Evolutionary conservation across 2,797 vertebrate species (phyloP).

Genomic region (Phoxinus dragarum): DNA sequence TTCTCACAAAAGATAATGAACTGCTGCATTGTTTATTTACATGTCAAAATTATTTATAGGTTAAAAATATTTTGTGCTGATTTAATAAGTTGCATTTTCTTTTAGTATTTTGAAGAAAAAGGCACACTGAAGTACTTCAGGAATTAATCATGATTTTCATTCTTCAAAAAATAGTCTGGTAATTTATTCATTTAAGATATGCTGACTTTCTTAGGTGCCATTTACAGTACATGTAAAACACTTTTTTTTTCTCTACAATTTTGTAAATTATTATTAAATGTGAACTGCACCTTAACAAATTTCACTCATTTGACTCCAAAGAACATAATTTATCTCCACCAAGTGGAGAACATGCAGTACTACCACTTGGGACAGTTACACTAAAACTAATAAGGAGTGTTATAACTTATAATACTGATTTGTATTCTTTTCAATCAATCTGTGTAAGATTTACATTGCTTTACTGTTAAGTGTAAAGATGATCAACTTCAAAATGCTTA

Average conservation of each 20-base stretch:
- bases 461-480: neutral
- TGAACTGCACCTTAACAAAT: neutral
- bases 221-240: neutral
- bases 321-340: conserved; percentile 56
- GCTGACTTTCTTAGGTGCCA: neutral
- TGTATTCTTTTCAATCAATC: neutral
- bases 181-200: neutral
- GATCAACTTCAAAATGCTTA: neutral
- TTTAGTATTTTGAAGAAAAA: neutral
- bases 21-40: neutral
- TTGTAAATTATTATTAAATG: neutral
- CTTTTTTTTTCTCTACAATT: neutral
- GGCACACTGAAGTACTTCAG: neutral
- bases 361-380: conserved; percentile 11
- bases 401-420: neutral
- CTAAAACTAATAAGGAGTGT: neutral
- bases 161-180: conserved; percentile 16
- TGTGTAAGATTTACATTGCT: neutral
- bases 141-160: neutral
- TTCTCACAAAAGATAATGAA: neutral
- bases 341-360: conserved; percentile 57
- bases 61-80: neutral
- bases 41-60: neutral
- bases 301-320: neutral
- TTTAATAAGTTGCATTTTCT: neutral